Conservation (phyloP, 2,888 invertebrate genomes). For the Cerastis rubricosa region DNA sequence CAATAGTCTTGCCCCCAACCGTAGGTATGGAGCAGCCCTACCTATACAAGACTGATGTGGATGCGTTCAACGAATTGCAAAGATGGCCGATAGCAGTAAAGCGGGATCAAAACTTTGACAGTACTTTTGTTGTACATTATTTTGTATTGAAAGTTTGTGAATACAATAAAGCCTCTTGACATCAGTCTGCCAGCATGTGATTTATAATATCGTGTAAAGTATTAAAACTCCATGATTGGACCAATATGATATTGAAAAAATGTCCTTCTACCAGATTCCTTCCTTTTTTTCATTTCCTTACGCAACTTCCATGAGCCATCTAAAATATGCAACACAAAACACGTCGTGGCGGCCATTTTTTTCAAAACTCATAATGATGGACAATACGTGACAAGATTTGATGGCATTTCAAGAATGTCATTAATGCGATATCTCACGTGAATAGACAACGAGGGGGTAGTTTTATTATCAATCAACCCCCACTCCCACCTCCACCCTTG, state of each 20-base stretch:
- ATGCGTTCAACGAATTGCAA: too few species aligned
- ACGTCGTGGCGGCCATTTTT: conserved; percentile 57
- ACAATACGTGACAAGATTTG: conserved; percentile 53
- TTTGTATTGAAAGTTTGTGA: too few species aligned
- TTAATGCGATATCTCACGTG: conserved; percentile 65
- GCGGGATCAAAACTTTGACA: too few species aligned
- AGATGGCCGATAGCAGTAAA: too few species aligned
- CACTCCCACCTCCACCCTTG: neutral
- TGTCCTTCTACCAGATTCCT: too few species aligned
- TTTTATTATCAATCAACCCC: conserved; percentile 63
- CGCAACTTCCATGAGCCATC: neutral
- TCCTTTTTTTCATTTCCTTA: conserved; percentile 14
- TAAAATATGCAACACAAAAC: conserved; percentile 54
- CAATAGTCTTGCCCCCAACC: too few species aligned
- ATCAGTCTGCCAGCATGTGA: too few species aligned
- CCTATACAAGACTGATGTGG: too few species aligned
- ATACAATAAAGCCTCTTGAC: too few species aligned
- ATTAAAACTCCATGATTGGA: too few species aligned
- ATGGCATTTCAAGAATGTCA: conserved; percentile 63
- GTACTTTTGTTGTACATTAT: too few species aligned
- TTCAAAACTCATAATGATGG: conserved; percentile 62
- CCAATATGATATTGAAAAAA: neutral
- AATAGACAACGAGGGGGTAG: conserved; percentile 65
- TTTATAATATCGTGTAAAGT: neutral
- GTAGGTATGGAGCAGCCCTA: too few species aligned